Evolutionary conservation across 2,888 invertebrate genomes (phyloP).

Genomic region (Parnassius smintheus): DNA sequence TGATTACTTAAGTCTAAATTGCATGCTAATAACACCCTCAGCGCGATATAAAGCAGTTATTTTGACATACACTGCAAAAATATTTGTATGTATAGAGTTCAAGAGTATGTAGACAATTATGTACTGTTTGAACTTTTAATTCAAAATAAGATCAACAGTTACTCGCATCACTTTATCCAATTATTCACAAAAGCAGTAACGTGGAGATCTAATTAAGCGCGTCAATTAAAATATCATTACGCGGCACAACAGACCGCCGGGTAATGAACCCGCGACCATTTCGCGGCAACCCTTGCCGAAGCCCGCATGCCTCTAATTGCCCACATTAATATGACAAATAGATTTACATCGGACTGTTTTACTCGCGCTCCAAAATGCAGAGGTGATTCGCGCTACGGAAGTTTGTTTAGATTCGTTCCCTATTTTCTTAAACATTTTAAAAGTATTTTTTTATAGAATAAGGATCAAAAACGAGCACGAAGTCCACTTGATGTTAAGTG

Average conservation of each 20-base stretch:
- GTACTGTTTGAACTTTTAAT: too few relatives aligned
- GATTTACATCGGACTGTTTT: conserved; percentile 63
- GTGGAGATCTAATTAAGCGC: conserved; percentile 59
- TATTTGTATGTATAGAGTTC: too few relatives aligned
- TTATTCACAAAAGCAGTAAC: conserved; percentile 40
- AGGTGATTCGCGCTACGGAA: conserved; percentile 9
- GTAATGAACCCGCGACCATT: conserved; percentile 48
- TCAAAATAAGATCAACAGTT: not conserved
- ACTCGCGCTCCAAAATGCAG: conserved; percentile 34
- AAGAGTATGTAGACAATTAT: too few relatives aligned
- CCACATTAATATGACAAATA: conserved; percentile 78
- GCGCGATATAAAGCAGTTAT: too few relatives aligned
- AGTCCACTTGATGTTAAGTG: too few relatives aligned
- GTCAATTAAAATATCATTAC: conserved; percentile 57
- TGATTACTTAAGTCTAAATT: too few relatives aligned
- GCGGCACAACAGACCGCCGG: conserved; percentile 37
- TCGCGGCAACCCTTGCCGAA: conserved; percentile 52
- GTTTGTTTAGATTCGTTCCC: not conserved
- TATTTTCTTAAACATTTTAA: not conserved
- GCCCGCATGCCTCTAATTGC: conserved; percentile 75
- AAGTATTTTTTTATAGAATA: too few relatives aligned
- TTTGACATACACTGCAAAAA: too few relatives aligned
- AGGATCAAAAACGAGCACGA: too few relatives aligned
- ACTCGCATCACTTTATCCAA: conserved; percentile 24
- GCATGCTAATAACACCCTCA: too few relatives aligned